These are phyloP conservation scores for Cryptoprocta ferox DNA, from an alignment of 2,797 vertebrate species.

Conservation along the genomic window DNA sequence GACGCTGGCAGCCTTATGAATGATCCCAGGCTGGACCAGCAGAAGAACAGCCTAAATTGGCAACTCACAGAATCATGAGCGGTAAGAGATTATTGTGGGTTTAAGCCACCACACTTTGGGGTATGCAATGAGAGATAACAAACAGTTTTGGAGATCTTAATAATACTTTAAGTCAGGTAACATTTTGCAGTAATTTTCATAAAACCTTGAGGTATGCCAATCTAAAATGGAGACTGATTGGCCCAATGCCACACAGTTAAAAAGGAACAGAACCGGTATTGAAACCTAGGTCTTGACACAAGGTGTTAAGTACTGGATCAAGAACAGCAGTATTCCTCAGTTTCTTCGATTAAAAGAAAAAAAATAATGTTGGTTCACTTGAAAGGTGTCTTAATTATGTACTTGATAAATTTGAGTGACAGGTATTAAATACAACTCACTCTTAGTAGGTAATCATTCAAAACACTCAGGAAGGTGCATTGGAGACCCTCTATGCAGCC, in stretches of 20 bases:
- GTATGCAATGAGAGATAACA: neutral
- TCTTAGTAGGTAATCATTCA: neutral
- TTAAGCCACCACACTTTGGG: neutral
- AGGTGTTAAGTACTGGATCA: neutral
- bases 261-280: neutral
- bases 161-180: neutral
- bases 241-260: neutral
- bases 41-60: neutral
- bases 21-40: neutral
- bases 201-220: neutral
- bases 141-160: neutral
- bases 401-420: neutral
- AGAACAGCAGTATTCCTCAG: neutral
- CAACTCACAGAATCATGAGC: neutral
- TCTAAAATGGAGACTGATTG: neutral
- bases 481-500: neutral
- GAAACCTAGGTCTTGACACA: neutral
- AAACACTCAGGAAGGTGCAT: neutral
- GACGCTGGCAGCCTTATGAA: neutral
- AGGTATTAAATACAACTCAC: neutral
- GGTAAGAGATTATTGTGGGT: neutral
- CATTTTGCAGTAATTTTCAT: constrained; percentile 19
- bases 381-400: constrained; percentile 38
- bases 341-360: constrained; percentile 2
- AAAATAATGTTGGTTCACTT: constrained; percentile 35